Evolutionary conservation across 2,888 invertebrate genomes (phyloP).

Genomic region (Andrena camellia): DNA sequence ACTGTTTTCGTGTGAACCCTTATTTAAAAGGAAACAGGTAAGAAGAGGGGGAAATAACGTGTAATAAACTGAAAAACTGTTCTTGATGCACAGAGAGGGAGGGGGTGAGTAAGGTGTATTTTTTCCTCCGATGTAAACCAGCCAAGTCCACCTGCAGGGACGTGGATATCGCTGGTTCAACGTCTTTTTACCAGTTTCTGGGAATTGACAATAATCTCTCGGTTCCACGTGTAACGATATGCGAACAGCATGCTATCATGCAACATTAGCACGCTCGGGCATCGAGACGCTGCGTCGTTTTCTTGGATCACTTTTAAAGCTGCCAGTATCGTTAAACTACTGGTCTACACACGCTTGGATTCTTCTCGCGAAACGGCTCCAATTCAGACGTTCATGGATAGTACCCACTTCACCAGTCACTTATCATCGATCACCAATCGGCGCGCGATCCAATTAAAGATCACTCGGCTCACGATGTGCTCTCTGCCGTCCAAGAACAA

Average conservation of each 20-base stretch:
- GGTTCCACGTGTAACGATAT: conserved; percentile 96
- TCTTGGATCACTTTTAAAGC: conserved; percentile 74
- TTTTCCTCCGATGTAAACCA: conserved; percentile 37
- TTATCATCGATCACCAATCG: conserved; percentile 35
- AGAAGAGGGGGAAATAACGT: conserved; percentile 1
- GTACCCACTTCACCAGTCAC: conserved; percentile 51
- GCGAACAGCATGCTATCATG: conserved; percentile 90
- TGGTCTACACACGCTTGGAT: conserved; percentile 16
- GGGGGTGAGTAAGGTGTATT: conserved; percentile 12
- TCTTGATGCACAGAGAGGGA: conserved; percentile 28
- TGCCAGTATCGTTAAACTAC: conserved; percentile 74
- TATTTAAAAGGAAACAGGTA: conserved; percentile 31
- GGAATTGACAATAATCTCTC: conserved; percentile 96
- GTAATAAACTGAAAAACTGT: conserved; percentile 24
- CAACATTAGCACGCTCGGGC: conserved; percentile 85
- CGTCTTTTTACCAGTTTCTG: conserved; percentile 97
- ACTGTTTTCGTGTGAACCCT: conserved; percentile 50
- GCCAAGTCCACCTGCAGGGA: conserved; percentile 31
- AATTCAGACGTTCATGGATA: conserved; percentile 32
- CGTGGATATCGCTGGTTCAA: conserved; percentile 86
- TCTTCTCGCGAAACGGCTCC: background rate
- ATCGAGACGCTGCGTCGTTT: conserved; percentile 81
- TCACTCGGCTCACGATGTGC: conserved; percentile 1
- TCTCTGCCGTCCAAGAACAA: background rate
- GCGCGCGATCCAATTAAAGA: conserved; percentile 25